Conservation (phyloP, 2,888 invertebrate genomes). For the Machimus atricapillus region DNA sequence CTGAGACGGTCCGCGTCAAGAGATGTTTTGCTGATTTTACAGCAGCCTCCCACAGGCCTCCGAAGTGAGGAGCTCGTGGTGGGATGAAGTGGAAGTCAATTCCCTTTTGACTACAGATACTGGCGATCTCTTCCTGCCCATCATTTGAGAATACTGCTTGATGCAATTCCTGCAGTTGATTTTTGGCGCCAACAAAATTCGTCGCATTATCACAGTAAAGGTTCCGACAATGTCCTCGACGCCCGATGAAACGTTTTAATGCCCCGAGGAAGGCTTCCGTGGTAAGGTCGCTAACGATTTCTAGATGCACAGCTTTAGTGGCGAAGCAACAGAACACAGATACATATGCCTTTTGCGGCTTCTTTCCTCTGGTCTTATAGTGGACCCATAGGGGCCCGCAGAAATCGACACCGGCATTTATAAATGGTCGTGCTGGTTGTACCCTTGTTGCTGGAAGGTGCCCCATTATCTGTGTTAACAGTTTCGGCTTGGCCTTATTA, state of each 20-base stretch:
- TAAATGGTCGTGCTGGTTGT: slow-evolving; percentile 39
- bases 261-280: slow-evolving; percentile 43
- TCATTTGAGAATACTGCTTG: too few species aligned
- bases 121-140: too few species aligned
- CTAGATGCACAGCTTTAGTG: slow-evolving; percentile 31
- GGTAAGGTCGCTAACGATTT: slow-evolving; percentile 45
- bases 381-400: slow-evolving; percentile 27
- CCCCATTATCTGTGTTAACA: neutral
- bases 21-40: too few species aligned
- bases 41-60: too few species aligned
- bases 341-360: neutral
- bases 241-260: slow-evolving; percentile 42
- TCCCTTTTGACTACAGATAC: too few species aligned
- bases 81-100: too few species aligned
- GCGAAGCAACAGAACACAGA: slow-evolving; percentile 46
- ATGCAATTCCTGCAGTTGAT: neutral
- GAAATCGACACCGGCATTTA: slow-evolving; percentile 43
- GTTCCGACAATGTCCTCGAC: slow-evolving; percentile 25
- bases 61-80: too few species aligned
- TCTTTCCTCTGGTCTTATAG: neutral
- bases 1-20: too few species aligned
- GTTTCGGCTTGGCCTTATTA: slow-evolving; percentile 42
- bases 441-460: neutral
- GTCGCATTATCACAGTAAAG: slow-evolving; percentile 34
- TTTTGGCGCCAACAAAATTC: slow-evolving; percentile 42